Evolutionary conservation across 2,113 vertebrate species (phyloP), one percentile per base, ranked within the genome.

Genomic region (Centropus bengalensis): DNA sequence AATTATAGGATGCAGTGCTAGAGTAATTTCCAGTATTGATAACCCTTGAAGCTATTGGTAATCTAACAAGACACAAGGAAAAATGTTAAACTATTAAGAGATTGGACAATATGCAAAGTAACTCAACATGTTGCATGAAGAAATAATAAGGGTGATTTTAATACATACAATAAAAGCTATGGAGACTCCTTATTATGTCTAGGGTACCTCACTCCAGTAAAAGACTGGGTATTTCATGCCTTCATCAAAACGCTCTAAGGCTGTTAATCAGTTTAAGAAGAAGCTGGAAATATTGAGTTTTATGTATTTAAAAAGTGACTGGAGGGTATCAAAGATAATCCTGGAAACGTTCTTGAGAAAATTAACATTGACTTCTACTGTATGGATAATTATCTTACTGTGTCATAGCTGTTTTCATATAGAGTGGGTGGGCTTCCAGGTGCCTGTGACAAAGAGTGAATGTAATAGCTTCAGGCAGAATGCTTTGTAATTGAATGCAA

Each of bases 401-500:
- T 52, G 68, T 73, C 69, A 38, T 3, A 6, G 82, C 38, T 77
- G 84, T 81, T 47, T 71, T 93, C 86, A 9, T 51, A 26, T 8
- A 14, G 60, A 77, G 49, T 70, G 49, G 74, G 92, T 79, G 74
- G 85, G 74, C 47, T 91, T 80, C 87, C 40, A 47, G 86, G 89
- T 82, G 86, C 84, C 36, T 73, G 32, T 95, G 91, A 89, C 69
- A 82, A 94, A 95, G 47, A 91, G 42, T 54, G 82, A 47, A 30
- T 70, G 62, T 89, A 91, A 88, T 70, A 68, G 64, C 92, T 89
- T 83, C 68, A 83, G 88, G 94, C 91, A 94, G 68, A 84, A 83
- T 27, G 66, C 62, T 85, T 79, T 69, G 63, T 81, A 87, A 87
- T 60, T 78, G 89, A 75, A 88, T 45, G 22, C 74, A 42, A 49